Evolutionary conservation across 2,797 vertebrate species (phyloP), one percentile per base, ranked within the genome.

Genomic region (Morus bassanus): DNA sequence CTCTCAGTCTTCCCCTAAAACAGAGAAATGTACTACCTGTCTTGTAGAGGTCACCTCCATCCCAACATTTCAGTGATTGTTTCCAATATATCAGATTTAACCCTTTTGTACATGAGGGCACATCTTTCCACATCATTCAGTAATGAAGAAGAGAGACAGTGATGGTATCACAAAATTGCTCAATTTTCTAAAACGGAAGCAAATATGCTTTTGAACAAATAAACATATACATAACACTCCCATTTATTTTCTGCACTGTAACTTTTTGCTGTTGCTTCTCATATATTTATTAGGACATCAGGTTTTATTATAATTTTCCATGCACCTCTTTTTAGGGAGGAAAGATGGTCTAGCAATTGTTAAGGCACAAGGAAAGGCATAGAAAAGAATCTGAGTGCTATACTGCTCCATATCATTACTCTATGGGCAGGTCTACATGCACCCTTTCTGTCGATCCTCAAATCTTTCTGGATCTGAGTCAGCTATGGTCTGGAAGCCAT

Each of bases 401-500:
- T 31, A 69, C 14, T 51, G 18, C 31, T 56, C 48, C 4, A 0
- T 41, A 22, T 41, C n/a, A 53, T 46, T 74, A 31, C 46, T 88
- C 43, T 51, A 23, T 22, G 11, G 35, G 8, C 75, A 77, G 24
- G 19, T 51, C 74, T 91, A 53, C 43, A 76, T 18, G 11, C 6
- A 18, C 3, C 15, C 19, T 61, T 81, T 82, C 63, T 69, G 54
- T 43, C 0, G 0, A 54, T 30, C 24, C 41, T 23, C 0, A 0
- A 5, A 53, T 70, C 57, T 80, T 93, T 76, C 78, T 92, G 64
- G 48, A 91, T 83, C 25, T 68, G 41, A 91, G 48, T 74, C 72
- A 89, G 37, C 48, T 68, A 1, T 39, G 39, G 15, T 89, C 85
- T 93, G 68, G 72, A 94, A 93, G 48, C 8, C 28, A 30, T 41